These are phyloP conservation scores for Solea solea DNA, from an alignment of 2,113 vertebrate genomes.

Conservation along the genomic window DNA sequence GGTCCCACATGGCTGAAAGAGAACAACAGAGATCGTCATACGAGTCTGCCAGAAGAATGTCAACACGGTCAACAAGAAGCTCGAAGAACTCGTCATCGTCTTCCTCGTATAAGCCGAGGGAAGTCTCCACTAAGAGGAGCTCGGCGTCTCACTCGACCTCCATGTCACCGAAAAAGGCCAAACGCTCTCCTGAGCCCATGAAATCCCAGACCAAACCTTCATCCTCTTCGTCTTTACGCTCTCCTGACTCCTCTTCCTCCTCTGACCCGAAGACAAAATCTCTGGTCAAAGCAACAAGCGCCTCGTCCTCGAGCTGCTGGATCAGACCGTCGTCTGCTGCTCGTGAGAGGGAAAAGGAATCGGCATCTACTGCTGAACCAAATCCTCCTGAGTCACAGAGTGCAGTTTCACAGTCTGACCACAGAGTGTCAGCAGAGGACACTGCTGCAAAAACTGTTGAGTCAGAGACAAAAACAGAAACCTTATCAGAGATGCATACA, in stretches of 20 bases:
- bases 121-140: conserved; percentile 11
- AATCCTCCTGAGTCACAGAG: neutral
- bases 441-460: conserved; percentile 31
- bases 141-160: neutral
- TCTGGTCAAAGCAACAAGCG: neutral
- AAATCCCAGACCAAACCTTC: neutral
- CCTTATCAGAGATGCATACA: conserved; percentile 12
- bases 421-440: conserved; percentile 39
- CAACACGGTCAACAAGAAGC: neutral
- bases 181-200: neutral
- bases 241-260: neutral
- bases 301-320: neutral
- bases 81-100: neutral
- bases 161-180: conserved; percentile 9
- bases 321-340: no score
- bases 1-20: neutral
- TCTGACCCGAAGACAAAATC: conserved; percentile 13
- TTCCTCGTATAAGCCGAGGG: conserved; percentile 6
- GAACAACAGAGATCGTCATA: neutral
- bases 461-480: conserved; percentile 42
- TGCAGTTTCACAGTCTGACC: conserved; percentile 15
- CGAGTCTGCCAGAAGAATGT: neutral
- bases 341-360: no score
- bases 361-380: neutral
- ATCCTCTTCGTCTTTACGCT: neutral